Evolutionary conservation across 2,113 vertebrate genomes (phyloP).

Genomic region (Rhinoptilus africanus): DNA sequence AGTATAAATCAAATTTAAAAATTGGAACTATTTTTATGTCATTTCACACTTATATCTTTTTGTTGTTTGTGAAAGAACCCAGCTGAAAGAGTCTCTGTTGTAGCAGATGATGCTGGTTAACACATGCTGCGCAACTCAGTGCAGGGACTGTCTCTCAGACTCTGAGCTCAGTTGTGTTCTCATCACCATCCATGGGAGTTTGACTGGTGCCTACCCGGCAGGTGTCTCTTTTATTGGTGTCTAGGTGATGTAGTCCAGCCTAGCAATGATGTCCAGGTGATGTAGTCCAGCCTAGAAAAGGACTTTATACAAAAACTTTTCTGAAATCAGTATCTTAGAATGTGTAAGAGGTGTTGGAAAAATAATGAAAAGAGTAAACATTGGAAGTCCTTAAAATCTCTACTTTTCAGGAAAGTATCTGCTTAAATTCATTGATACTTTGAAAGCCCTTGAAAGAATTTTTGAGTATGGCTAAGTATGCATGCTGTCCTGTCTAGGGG

Average conservation of each 20-base stretch:
- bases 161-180: slow-evolving; percentile 19
- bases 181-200: background rate
- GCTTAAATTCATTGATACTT: background rate
- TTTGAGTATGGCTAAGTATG: background rate
- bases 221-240: background rate
- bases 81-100: slow-evolving; percentile 3
- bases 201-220: background rate
- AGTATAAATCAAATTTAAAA: background rate
- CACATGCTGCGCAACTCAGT: background rate
- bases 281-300: background rate
- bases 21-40: background rate
- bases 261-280: background rate
- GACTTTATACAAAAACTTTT: background rate
- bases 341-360: background rate
- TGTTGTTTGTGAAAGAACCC: background rate
- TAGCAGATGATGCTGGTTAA: background rate
- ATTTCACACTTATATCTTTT: background rate
- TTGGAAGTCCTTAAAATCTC: background rate
- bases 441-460: background rate
- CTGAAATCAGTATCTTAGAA: background rate
- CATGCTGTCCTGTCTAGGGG: background rate
- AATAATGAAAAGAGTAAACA: background rate
- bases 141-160: background rate
- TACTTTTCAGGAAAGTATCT: background rate
- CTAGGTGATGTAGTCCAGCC: background rate